Percentiles rank a stretch among this genome's conserved stretches.
phyloP scores from a whole-genome alignment of 2,113 vertebrate species.

The Lepidothrix coronata region DNA sequence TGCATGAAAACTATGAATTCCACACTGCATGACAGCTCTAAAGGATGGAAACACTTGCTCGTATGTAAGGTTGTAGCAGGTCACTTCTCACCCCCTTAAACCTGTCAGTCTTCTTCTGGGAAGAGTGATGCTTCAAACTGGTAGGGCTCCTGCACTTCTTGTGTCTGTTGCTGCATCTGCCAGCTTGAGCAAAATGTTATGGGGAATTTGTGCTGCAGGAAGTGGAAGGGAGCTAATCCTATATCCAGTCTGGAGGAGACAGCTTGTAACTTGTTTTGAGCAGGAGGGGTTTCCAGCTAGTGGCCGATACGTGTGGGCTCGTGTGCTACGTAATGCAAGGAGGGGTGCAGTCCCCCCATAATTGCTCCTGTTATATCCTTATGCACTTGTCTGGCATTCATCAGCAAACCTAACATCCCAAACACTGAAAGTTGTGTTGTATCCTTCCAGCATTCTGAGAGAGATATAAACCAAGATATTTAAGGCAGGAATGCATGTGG shows the following conservation, averaged over 20 bases:
- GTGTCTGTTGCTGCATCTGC: not conserved
- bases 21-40: not conserved
- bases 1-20: not conserved
- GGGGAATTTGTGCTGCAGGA: not conserved
- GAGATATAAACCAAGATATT: not conserved
- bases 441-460: not conserved
- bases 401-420: not conserved
- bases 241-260: not conserved
- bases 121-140: fast-evolving
- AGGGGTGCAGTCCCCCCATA: fast-evolving
- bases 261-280: not conserved
- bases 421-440: not conserved
- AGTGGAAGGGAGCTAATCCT: not conserved
- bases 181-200: not conserved
- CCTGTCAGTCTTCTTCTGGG: not conserved
- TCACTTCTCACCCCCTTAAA: not conserved
- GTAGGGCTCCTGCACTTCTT: not conserved
- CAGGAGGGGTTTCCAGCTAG: not conserved
- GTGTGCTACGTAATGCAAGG: fast-evolving
- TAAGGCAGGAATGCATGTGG: not conserved
- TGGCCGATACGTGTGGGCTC: fast-evolving
- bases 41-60: not conserved
- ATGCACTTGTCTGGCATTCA: not conserved
- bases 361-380: not conserved
- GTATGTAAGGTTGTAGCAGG: not conserved